phyloP scores from a whole-genome alignment of 2,797 vertebrate genomes.

The Todus mexicanus region DNA sequence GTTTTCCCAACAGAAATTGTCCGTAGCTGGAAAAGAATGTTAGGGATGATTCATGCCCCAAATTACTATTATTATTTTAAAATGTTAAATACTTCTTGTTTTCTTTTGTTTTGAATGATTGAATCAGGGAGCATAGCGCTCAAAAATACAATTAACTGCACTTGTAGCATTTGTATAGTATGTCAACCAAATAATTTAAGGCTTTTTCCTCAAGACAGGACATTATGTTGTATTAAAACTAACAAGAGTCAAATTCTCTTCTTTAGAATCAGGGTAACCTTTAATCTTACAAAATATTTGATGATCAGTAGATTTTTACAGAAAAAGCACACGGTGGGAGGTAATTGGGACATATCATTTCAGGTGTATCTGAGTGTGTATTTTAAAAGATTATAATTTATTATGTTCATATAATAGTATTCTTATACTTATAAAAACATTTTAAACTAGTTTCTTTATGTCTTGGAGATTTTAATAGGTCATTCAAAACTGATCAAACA shows the following conservation, averaged over 20 bases:
- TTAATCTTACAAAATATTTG: background rate
- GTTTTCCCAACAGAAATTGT: constrained; percentile 75
- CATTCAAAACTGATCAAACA: constrained; percentile 2
- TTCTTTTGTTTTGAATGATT: constrained; percentile 51
- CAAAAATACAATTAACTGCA: background rate
- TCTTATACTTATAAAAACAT: background rate
- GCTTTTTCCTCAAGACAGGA: background rate
- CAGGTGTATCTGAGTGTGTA: background rate
- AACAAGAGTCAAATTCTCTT: background rate
- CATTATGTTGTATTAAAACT: background rate
- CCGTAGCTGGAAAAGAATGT: constrained; percentile 76
- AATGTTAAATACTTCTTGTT: constrained; percentile 50
- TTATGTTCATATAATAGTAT: background rate
- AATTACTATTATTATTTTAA: constrained; percentile 47
- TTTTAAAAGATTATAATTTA: background rate
- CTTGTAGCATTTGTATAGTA: background rate
- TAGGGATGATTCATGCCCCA: constrained; percentile 77
- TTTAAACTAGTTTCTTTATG: background rate
- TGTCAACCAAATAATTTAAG: background rate
- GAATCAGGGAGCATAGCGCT: background rate
- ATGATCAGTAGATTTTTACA: background rate
- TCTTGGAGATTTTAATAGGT: background rate
- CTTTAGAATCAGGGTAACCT: background rate
- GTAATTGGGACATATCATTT: background rate
- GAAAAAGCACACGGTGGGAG: background rate